phyloP scores from a whole-genome alignment of 2,797 vertebrate species.

The Lacerta bilineata region DNA sequence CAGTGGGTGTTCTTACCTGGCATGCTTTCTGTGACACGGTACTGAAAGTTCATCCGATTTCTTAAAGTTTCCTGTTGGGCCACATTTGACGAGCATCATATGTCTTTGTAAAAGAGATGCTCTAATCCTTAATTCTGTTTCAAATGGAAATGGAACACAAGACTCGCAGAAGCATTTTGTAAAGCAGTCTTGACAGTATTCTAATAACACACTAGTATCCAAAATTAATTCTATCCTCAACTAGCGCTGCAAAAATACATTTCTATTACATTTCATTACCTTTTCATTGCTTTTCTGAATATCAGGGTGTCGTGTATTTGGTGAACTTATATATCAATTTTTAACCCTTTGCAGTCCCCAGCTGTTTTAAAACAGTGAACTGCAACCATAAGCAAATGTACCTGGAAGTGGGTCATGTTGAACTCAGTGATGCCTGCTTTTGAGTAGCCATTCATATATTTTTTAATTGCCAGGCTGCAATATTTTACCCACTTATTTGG shows the following conservation, averaged over 20 bases:
- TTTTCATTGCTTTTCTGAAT: slow-evolving; percentile 5
- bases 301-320: background rate
- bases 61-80: background rate
- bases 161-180: background rate
- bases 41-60: background rate
- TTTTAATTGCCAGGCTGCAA: background rate
- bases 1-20: slow-evolving; percentile 2
- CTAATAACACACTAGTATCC: background rate
- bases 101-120: background rate
- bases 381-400: background rate
- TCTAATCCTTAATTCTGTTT: background rate
- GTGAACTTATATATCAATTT: background rate
- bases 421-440: too few species aligned
- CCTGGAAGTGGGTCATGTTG: too few species aligned
- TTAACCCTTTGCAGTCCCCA: background rate
- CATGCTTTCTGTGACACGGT: background rate
- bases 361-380: background rate
- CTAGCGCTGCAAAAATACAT: background rate
- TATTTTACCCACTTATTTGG: background rate
- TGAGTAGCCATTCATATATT: too few species aligned
- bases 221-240: background rate
- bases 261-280: background rate
- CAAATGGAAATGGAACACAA: background rate
- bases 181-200: background rate
- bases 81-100: background rate